phyloP scores from a whole-genome alignment of 1,140 invertebrate species.

The Drosophila sp. region DNA sequence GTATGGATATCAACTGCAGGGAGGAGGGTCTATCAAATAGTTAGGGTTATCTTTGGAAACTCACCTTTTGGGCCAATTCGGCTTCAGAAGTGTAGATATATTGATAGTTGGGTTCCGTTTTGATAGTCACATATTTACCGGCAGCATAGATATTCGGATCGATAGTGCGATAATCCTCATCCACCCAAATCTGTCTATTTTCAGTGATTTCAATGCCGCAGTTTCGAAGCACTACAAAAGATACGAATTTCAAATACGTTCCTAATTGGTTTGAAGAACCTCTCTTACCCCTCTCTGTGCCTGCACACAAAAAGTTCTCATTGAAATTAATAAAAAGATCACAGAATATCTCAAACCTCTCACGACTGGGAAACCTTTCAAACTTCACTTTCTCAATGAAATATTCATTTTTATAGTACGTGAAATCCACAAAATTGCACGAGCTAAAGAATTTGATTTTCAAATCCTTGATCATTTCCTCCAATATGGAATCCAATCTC shows the following conservation, averaged over 20 bases:
- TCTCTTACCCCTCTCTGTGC: constrained; percentile 6
- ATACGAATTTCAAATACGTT: too few relatives aligned
- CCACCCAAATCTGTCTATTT: constrained; percentile 40
- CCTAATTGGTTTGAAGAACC: not conserved
- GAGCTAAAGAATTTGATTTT: constrained; percentile 35
- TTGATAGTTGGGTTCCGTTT: constrained; percentile 40
- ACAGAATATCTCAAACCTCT: constrained; percentile 13
- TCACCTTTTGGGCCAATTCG: constrained; percentile 59
- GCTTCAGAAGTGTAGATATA: constrained; percentile 29
- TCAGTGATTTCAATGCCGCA: constrained; percentile 12
- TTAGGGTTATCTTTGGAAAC: not conserved
- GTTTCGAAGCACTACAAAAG: not conserved
- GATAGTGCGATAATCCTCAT: constrained; percentile 42
- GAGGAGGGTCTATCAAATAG: too few relatives aligned
- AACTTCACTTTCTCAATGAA: constrained; percentile 43
- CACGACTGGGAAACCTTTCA: not conserved
- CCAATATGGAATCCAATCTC: constrained; percentile 36
- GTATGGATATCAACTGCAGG: constrained; percentile 27
- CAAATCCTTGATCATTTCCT: constrained; percentile 50
- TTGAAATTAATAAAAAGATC: constrained; percentile 56
- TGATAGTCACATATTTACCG: constrained; percentile 32
- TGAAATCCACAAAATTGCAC: constrained; percentile 1
- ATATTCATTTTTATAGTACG: not conserved
- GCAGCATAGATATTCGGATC: constrained; percentile 56
- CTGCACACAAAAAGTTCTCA: not conserved